Conservation (phyloP, 2,113 vertebrate genomes). For the Oxyura jamaicensis region DNA sequence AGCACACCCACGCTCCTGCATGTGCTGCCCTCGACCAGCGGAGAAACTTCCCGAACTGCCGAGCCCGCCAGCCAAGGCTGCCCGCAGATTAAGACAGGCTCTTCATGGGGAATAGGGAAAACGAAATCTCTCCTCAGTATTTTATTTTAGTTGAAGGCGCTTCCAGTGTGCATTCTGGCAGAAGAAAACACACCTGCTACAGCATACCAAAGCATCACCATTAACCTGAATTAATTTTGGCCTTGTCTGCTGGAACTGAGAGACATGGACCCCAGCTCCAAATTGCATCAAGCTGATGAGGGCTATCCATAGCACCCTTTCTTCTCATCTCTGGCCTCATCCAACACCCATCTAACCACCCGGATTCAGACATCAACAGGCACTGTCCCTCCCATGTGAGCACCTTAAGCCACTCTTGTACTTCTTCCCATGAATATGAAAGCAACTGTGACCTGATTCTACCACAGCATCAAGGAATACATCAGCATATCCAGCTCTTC, state of each 20-base stretch:
- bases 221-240: not conserved
- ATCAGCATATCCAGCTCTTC: not conserved
- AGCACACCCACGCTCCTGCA: fast-evolving
- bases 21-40: not conserved
- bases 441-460: not conserved
- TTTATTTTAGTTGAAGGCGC: not conserved
- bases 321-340: not conserved
- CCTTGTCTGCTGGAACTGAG: not conserved
- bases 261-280: not conserved
- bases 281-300: not conserved
- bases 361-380: not conserved
- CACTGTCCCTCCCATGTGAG: not conserved
- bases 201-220: not conserved
- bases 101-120: not conserved
- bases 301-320: not conserved
- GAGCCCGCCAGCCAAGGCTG: not conserved
- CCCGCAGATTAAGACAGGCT: not conserved
- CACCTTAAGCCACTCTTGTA: not conserved
- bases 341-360: not conserved
- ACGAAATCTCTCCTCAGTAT: not conserved
- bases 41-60: not conserved
- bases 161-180: not conserved
- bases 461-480: not conserved
- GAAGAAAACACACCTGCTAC: not conserved
- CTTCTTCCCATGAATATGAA: not conserved